phyloP scores from a whole-genome alignment of 2,888 invertebrate species.

The Melitaea athalia region DNA sequence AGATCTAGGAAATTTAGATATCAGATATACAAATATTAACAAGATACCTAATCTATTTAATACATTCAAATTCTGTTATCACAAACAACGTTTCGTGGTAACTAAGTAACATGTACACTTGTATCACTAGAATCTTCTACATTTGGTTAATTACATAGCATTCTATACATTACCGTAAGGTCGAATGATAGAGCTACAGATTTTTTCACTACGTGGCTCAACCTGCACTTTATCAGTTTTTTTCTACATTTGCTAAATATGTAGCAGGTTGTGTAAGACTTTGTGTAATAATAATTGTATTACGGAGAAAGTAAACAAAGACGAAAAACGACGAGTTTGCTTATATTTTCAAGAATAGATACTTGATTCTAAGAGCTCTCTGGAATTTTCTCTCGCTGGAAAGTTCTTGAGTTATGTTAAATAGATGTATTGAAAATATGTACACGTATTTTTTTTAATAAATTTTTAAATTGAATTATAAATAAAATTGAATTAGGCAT shows the following conservation, averaged over 20 bases:
- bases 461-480: too few relatives aligned
- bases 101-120: not conserved
- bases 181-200: not conserved
- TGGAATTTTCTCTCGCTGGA: too few relatives aligned
- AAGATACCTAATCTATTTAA: slow-evolving; percentile 4
- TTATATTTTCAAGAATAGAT: slow-evolving; percentile 10
- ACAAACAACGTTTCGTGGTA: slow-evolving; percentile 8
- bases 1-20: too few relatives aligned
- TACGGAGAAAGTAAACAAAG: slow-evolving; percentile 18
- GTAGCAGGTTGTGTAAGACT: not conserved
- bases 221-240: too few relatives aligned
- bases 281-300: slow-evolving; percentile 15
- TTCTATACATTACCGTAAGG: slow-evolving; percentile 7
- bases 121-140: not conserved
- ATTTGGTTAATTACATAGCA: not conserved
- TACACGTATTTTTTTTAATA: too few relatives aligned
- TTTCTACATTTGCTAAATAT: not conserved
- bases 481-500: too few relatives aligned
- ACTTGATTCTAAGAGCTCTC: too few relatives aligned
- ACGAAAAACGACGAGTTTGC: slow-evolving; percentile 12
- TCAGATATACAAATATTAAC: not conserved
- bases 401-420: too few relatives aligned
- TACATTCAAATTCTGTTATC: not conserved
- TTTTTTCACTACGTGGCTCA: too few relatives aligned
- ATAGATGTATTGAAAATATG: too few relatives aligned